Percentiles rank a stretch among this genome's conserved stretches.
Conservation (phyloP, 2,113 vertebrate species). For the Bothrops jararaca region DNA sequence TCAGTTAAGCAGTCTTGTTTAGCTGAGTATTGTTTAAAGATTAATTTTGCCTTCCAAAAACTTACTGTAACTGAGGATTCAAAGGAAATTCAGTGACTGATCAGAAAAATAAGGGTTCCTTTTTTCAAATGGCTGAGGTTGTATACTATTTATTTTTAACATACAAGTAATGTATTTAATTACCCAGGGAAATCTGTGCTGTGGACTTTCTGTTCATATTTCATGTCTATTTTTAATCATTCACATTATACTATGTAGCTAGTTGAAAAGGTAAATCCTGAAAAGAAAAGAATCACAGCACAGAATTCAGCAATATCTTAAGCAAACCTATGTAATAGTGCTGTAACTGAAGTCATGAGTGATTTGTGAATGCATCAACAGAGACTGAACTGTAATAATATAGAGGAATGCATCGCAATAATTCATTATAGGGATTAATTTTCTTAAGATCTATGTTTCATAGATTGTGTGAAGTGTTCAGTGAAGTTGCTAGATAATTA, state of each 20-base stretch:
- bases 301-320: background rate
- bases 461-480: background rate
- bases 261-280: background rate
- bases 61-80: background rate
- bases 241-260: background rate
- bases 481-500: background rate
- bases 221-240: background rate
- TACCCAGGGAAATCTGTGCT: background rate
- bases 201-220: background rate
- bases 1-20: background rate
- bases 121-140: background rate
- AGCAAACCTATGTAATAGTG: background rate
- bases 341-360: background rate
- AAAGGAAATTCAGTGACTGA: constrained; percentile 7
- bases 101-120: background rate
- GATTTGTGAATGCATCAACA: background rate
- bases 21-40: background rate
- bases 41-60: background rate
- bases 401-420: background rate
- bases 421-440: background rate
- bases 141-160: background rate
- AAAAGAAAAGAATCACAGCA: background rate
- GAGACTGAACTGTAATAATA: background rate
- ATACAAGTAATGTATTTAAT: background rate
- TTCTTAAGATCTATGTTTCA: background rate